These are phyloP conservation scores for Cistogaster globosa DNA, from an alignment of 2,888 invertebrate genomes.

Conservation along the genomic window DNA sequence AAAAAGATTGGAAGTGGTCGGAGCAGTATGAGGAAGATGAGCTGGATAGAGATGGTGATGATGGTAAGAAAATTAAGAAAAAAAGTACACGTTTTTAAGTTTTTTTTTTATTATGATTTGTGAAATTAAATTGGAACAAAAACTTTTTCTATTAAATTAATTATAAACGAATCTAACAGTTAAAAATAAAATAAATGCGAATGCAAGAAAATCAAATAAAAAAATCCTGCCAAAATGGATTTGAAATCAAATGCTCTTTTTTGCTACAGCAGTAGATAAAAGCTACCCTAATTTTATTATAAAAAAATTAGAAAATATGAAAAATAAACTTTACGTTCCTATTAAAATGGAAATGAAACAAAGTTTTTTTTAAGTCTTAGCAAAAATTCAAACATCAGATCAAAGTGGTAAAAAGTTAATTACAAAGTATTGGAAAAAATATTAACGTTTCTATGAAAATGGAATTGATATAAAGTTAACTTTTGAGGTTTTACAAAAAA, in stretches of 20 bases:
- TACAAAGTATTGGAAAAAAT: too few relatives aligned
- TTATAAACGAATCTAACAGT: neutral
- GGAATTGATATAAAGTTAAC: too few relatives aligned
- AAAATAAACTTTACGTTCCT: neutral
- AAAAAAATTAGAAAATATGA: too few relatives aligned
- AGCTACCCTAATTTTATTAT: too few relatives aligned
- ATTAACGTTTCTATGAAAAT: too few relatives aligned
- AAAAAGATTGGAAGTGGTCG: conserved; percentile 86
- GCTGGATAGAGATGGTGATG: conserved; percentile 79
- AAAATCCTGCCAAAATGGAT: neutral
- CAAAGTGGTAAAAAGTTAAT: too few relatives aligned
- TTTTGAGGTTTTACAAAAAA: too few relatives aligned
- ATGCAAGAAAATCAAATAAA: neutral
- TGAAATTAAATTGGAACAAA: neutral
- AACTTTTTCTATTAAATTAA: neutral
- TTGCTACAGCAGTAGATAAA: too few relatives aligned
- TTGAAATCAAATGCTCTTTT: too few relatives aligned
- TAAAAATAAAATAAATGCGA: too few relatives aligned
- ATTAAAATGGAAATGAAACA: neutral
- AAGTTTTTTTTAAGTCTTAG: neutral
- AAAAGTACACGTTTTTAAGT: too few relatives aligned
- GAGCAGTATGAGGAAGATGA: conserved; percentile 84
- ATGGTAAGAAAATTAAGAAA: conserved; percentile 75
- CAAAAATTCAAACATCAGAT: neutral
- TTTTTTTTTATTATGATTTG: neutral